Base-by-base conservation (phyloP, 30 jellyfish, hydroid and myxozoan species). In the Calvadosia cruxmelitensis region DNA sequence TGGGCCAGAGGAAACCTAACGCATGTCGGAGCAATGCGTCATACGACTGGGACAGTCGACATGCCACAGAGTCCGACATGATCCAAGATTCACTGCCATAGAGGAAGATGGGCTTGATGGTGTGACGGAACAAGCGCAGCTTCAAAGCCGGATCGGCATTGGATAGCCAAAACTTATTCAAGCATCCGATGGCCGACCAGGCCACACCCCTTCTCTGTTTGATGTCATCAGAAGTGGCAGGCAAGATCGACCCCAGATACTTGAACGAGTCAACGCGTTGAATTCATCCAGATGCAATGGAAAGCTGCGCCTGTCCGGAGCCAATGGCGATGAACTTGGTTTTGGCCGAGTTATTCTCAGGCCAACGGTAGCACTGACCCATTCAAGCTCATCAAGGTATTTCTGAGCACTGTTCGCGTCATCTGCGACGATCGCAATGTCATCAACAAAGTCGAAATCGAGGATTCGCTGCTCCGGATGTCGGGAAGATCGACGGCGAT, bases 391-490 rank as follows among this genome's bases (percentile, higher is more conserved):
- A 42, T 42, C 57, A 42, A 42, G 57, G 20, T 5, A 20, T 20
- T 42, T 10, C 20, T 42, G 57, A 5, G 57, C 57, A 42, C 20
- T 20, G 20, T 10, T 5, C 20, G 20, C 20, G 57, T 20, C 20
- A 42, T 42, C 20, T 42, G 57, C 20, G 10, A 42, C 15, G 20
- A 42, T 42, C 15, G 20, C 15, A 42, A 20, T 42, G 10, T 20
- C 57, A n/a, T n/a, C n/a, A n/a, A n/a, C n/a, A n/a, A n/a, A n/a
- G n/a, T n/a, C n/a, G n/a, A n/a, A n/a, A n/a, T n/a, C n/a, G n/a
- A n/a, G n/a, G 57, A 42, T 42, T 5, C 57, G 57, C 57, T 42
- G 57, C 57, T 42, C 57, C 20, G 57, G 57, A 42, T 42, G 57
- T 5, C 57, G 57, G 10, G 57, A 42, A 42, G 57, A 42, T 20